phyloP scores from a whole-genome alignment of 1,140 invertebrate genomes.

The Leptinotarsa undecemlineata region DNA sequence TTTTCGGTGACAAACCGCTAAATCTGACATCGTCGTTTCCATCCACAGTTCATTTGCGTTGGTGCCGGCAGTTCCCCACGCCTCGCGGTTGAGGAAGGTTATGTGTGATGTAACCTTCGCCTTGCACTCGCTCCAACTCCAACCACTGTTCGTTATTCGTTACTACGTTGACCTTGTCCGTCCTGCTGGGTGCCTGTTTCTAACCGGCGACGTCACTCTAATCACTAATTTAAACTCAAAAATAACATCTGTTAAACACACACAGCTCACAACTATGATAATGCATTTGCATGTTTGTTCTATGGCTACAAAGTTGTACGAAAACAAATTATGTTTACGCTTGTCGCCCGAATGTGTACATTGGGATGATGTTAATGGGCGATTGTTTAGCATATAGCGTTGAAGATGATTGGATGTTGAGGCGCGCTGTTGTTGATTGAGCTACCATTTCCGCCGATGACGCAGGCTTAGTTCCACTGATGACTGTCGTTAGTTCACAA shows the following conservation, averaged over 20 bases:
- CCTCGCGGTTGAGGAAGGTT: constrained; percentile 40
- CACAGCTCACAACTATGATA: neutral
- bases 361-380: constrained; percentile 7
- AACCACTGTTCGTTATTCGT: constrained; percentile 4
- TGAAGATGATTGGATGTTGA: neutral
- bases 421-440: no score
- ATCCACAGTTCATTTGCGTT: neutral
- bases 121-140: constrained; percentile 34
- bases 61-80: constrained; percentile 5
- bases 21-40: neutral
- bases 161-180: constrained; percentile 26
- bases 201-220: constrained; percentile 13
- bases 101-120: constrained; percentile 42
- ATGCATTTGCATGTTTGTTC: constrained; percentile 4
- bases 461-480: no score
- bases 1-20: neutral
- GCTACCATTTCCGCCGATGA: no score
- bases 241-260: constrained; percentile 9
- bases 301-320: neutral
- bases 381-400: neutral
- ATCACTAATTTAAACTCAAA: constrained; percentile 22
- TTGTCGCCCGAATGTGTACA: neutral
- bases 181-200: constrained; percentile 15
- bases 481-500: no score
- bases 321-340: constrained; percentile 6